These are phyloP conservation scores for Phymatocera aterrima DNA, from an alignment of 2,888 invertebrate species.

Conservation along the genomic window DNA sequence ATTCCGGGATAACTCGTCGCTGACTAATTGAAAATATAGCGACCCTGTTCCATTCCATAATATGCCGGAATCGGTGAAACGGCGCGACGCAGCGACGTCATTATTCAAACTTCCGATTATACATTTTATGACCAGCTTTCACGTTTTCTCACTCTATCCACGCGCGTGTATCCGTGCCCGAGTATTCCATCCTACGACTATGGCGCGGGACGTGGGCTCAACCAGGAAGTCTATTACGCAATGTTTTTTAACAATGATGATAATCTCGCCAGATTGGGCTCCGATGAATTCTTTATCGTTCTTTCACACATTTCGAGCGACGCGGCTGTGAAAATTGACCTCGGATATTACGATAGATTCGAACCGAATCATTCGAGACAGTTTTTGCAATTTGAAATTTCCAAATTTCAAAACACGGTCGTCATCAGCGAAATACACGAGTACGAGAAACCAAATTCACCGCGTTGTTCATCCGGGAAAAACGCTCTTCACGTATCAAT, in stretches of 20 bases:
- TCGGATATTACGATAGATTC: no score
- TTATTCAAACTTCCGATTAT: slow-evolving; percentile 32
- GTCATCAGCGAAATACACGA: no score
- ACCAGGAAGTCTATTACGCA: slow-evolving; percentile 3
- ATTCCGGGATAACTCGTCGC: slow-evolving; percentile 25
- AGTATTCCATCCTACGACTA: background rate
- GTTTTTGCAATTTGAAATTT: no score
- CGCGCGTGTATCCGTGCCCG: no score
- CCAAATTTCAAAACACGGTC: no score
- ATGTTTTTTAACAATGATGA: background rate
- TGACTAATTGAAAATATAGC: slow-evolving; percentile 29
- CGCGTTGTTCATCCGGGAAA: no score
- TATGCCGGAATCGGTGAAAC: background rate
- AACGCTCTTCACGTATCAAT: no score
- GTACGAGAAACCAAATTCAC: no score
- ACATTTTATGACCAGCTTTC: slow-evolving; percentile 10
- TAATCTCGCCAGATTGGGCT: background rate
- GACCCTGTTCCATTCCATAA: slow-evolving; percentile 13
- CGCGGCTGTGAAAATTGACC: no score
- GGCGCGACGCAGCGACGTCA: background rate
- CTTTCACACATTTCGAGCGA: no score
- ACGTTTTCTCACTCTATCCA: background rate
- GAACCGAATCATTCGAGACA: no score
- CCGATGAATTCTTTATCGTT: no score
- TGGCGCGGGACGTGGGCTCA: background rate